phyloP scores from a whole-genome alignment of 2,888 invertebrate species.

The Camptogramma bilineatum region DNA sequence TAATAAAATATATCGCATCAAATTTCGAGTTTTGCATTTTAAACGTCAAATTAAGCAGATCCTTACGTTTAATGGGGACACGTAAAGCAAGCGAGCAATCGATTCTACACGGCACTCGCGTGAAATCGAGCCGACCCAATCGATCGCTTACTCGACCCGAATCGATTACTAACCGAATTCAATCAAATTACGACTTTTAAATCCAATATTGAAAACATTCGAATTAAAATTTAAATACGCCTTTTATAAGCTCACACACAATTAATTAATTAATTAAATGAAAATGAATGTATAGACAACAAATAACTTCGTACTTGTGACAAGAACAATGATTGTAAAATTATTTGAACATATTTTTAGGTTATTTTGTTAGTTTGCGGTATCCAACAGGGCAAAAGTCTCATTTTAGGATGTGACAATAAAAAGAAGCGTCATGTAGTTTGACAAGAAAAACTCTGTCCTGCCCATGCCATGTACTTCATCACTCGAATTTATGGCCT shows the following conservation, averaged over 20 bases:
- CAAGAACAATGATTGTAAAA: neutral
- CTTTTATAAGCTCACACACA: constrained; percentile 2
- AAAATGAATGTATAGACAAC: neutral
- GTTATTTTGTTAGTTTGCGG: neutral
- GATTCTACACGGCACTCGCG: constrained; percentile 76
- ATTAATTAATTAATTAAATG: neutral
- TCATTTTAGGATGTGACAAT: neutral
- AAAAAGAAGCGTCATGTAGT: constrained; percentile 65
- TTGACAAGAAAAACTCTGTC: constrained; percentile 67
- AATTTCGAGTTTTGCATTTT: neutral
- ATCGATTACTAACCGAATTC: constrained; percentile 70
- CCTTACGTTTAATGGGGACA: constrained; percentile 60
- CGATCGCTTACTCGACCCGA: constrained; percentile 68
- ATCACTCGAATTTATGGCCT: constrained; percentile 75
- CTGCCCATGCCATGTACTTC: constrained; percentile 58
- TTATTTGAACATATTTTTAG: constrained; percentile 18
- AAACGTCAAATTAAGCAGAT: constrained; percentile 21
- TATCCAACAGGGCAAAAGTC: neutral
- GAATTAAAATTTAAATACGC: constrained; percentile 16
- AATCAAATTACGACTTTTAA: constrained; percentile 49
- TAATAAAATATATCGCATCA: no score
- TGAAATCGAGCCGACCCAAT: constrained; percentile 78
- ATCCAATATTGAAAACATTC: constrained; percentile 29
- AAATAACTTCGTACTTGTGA: neutral
- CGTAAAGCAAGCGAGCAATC: constrained; percentile 63